Evolutionary conservation across 2,888 invertebrate species (phyloP).

Genomic region (Trachelus stipa): DNA sequence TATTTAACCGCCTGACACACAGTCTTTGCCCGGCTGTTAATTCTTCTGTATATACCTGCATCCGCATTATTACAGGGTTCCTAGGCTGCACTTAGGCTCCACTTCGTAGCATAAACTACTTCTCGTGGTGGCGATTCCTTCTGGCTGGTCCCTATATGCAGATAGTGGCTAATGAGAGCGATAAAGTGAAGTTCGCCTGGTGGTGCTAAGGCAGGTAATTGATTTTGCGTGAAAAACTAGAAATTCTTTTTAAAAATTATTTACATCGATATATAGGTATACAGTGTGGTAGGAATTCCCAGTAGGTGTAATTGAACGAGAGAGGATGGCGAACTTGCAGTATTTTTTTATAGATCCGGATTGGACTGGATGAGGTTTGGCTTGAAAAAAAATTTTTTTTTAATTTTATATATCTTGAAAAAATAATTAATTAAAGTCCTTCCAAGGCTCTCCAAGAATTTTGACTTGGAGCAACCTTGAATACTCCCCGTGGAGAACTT

Average conservation of each 20-base stretch:
- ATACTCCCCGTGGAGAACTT: background rate
- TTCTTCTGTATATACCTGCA: background rate
- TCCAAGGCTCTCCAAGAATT: background rate
- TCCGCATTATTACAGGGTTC: conserved; percentile 1
- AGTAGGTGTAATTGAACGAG: too few species aligned
- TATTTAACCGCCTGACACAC: background rate
- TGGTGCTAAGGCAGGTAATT: background rate
- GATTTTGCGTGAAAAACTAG: background rate
- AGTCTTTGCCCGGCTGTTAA: background rate
- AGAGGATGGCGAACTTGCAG: too few species aligned
- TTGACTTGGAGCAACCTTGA: background rate
- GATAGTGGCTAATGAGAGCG: conserved; percentile 1
- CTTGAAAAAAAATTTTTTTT: background rate
- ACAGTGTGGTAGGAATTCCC: background rate
- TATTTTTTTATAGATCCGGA: too few species aligned
- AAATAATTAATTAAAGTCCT: background rate
- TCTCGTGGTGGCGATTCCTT: background rate
- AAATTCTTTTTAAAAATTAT: background rate
- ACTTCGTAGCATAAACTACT: background rate
- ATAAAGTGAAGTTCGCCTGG: background rate
- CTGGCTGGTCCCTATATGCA: background rate
- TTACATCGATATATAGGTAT: background rate
- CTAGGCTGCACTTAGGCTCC: conserved; percentile 4
- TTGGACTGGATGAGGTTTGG: too few species aligned
- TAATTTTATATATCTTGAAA: background rate